These are phyloP conservation scores for Circaetus cinerascens DNA, from an alignment of 2,113 vertebrate species.

Conservation along the genomic window DNA sequence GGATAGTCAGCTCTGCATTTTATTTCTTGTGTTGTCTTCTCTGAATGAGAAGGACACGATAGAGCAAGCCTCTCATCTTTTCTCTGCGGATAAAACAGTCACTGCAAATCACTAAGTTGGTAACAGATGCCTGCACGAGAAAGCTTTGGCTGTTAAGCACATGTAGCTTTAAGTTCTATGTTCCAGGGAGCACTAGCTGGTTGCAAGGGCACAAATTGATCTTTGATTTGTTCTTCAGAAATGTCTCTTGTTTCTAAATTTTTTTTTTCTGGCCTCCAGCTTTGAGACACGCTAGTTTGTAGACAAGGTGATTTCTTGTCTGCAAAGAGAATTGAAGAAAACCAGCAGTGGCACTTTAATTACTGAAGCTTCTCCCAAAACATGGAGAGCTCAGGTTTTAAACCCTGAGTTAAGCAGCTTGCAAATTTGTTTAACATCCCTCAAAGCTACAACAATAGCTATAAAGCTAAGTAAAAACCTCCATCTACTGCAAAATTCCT, in stretches of 20 bases:
- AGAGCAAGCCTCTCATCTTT: background rate
- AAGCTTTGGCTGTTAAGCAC: background rate
- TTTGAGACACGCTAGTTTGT: background rate
- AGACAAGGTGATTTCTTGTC: background rate
- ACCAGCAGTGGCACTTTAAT: background rate
- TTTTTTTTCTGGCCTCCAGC: background rate
- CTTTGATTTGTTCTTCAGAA: background rate
- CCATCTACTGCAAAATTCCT: background rate
- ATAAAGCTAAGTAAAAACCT: background rate
- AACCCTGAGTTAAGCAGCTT: background rate
- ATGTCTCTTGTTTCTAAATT: background rate
- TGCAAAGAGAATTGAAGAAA: background rate
- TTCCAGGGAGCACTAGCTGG: background rate
- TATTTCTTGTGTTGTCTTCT: fast-evolving
- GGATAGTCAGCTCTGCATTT: background rate
- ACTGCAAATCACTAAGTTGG: background rate
- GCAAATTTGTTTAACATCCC: background rate
- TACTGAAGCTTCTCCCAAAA: background rate
- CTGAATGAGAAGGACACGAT: background rate
- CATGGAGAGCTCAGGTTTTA: background rate
- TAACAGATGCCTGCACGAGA: background rate
- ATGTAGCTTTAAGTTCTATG: background rate
- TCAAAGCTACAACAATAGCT: background rate
- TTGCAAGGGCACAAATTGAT: background rate
- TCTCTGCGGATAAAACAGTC: background rate